A percentile compares a stretch with the other conserved stretches of the same genome.
Evolutionary conservation across 1,140 invertebrate genomes (phyloP).

Genomic region (Cotesia vestalis): DNA sequence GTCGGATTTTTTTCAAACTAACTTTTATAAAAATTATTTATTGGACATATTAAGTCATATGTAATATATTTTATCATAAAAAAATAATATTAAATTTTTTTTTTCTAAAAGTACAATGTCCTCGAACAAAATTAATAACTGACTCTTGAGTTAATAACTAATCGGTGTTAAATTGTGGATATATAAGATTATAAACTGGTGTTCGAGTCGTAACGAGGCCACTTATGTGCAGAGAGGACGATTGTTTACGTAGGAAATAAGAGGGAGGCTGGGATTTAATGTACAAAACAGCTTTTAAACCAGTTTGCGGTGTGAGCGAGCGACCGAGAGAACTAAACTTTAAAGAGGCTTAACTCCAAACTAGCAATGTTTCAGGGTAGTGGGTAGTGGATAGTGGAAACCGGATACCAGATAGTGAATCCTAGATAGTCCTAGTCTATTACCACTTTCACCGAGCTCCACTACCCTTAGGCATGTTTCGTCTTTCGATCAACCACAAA

Average conservation of each 20-base stretch:
- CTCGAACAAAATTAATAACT: too few species aligned
- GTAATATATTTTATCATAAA: too few species aligned
- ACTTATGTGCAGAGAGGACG: conserved; percentile 17
- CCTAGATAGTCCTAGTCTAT: too few species aligned
- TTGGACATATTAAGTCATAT: too few species aligned
- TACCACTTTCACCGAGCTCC: too few species aligned
- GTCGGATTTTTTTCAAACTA: too few species aligned
- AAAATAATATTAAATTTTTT: too few species aligned
- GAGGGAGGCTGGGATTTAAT: not conserved
- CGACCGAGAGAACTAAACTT: not conserved
- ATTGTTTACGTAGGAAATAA: conserved; percentile 16
- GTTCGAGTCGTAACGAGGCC: conserved; percentile 2
- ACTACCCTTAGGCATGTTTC: too few species aligned
- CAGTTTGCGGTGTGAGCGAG: not conserved
- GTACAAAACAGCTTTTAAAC: conserved; percentile 12
- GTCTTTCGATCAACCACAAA: too few species aligned
- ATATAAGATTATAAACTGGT: conserved; percentile 15
- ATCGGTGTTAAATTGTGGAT: conserved; percentile 4
- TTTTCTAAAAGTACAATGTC: too few species aligned
- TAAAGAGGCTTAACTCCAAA: conserved; percentile 9
- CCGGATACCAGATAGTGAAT: too few species aligned
- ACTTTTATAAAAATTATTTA: too few species aligned
- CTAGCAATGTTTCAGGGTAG: not conserved
- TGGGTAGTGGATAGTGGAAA: not conserved
- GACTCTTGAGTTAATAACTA: not conserved